Evolutionary conservation across 2,797 vertebrate genomes (phyloP), one percentile per base, ranked within the genome.

Genomic region (Pachyuromys duprasi): DNA sequence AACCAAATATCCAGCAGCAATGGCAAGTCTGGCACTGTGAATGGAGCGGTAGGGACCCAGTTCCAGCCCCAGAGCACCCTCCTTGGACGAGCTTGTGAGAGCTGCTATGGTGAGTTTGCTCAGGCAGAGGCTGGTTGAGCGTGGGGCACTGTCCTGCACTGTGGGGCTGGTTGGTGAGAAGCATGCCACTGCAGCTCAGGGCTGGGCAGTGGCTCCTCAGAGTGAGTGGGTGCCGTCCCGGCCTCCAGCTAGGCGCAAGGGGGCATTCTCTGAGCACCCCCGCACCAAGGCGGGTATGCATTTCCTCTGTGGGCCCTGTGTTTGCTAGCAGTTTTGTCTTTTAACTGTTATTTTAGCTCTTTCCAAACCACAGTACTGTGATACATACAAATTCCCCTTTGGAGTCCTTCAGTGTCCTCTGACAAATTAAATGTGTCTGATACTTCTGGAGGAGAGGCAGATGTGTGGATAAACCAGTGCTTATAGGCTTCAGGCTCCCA

Each of bases 1-100:
- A 99, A 99, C 98, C 99, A 99, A 98, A 99, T 99, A 98, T 99
- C 99, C 9, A 98, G 99, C 98, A 99, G 98, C 98, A 99, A 99
- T 57, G 99, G 99, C 95, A 99, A 99, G 97, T 99, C 99, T 98
- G 99, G 99, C 39, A 98, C 99, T 9, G 99, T 99, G 98, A 99
- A 99, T 0, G 99, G 99, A 95, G 99, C 99, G 1, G 97, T 98
- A 75, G 99, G 99, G 15, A 98, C 99, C 89, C 98, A 99, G 65
- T 99, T 98, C 86, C 99, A 99, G 95, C 95, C 99, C n/a, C 98
- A 98, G 95, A 98, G 98, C 22, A 94, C 99, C 0, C 98, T 99
- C 75, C 98, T 99, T n/a, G 99, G 99, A 57, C 98, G 99, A 87
- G 99, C 99, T 95, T 99, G 99, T 98, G 99, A 99, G 98, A 99